Evolutionary conservation across 1,140 invertebrate species (phyloP).

Genomic region (Neelides sp.): DNA sequence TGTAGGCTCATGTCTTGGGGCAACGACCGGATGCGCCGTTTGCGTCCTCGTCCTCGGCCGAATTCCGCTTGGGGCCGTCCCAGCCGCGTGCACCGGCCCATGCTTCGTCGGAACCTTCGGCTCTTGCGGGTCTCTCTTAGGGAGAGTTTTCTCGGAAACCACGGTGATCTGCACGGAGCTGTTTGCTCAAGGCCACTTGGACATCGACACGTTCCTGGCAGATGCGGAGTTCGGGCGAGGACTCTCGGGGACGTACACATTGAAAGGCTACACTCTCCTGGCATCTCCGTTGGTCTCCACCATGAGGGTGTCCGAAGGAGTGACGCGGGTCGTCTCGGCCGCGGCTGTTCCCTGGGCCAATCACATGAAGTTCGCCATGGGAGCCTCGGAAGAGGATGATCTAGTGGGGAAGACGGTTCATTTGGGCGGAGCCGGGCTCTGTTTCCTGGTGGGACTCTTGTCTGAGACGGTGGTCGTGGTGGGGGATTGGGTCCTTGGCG

Average conservation of each 20-base stretch:
- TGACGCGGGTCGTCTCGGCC: slow-evolving; percentile 16
- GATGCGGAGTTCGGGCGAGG: slow-evolving; percentile 29
- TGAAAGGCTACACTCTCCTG: slow-evolving; percentile 21
- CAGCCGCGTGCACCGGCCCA: slow-evolving; percentile 27
- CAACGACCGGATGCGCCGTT: slow-evolving; percentile 26
- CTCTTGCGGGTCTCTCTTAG: slow-evolving; percentile 24
- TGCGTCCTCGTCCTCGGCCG: slow-evolving; percentile 27
- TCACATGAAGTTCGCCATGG: slow-evolving; percentile 27
- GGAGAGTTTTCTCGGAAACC: slow-evolving; percentile 28
- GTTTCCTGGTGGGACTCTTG: slow-evolving; percentile 13
- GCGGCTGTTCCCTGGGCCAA: slow-evolving; percentile 26
- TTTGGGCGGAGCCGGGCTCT: slow-evolving; percentile 15
- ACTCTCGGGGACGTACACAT: slow-evolving; percentile 17
- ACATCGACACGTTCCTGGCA: slow-evolving; percentile 26
- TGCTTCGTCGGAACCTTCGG: slow-evolving; percentile 30
- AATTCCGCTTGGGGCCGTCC: slow-evolving; percentile 22
- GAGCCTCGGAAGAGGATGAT: slow-evolving; percentile 12
- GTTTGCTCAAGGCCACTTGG: slow-evolving; percentile 25
- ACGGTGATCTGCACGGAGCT: slow-evolving; percentile 31
- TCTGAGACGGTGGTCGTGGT: no score
- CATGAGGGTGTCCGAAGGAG: slow-evolving; percentile 17
- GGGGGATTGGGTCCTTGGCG: no score
- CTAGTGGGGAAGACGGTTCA: slow-evolving; percentile 13
- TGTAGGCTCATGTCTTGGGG: slow-evolving; percentile 27
- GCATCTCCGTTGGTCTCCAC: slow-evolving; percentile 24